phyloP scores from a whole-genome alignment of 2,797 vertebrate species.

The Lophius americanus region DNA sequence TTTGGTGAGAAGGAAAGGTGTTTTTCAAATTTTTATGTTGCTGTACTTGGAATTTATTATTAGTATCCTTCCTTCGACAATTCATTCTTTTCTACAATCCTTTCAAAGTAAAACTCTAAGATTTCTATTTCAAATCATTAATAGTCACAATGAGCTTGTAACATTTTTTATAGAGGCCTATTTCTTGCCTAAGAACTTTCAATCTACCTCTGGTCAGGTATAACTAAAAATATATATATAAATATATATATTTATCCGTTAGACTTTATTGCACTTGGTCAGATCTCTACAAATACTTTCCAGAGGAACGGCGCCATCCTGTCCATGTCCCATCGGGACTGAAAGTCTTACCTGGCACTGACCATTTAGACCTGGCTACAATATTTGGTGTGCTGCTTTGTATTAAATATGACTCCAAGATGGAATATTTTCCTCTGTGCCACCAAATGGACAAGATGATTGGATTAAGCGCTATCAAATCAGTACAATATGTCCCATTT shows the following conservation, averaged over 20 bases:
- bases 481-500: constrained; percentile 36
- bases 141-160: constrained; percentile 24
- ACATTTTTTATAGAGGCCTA: constrained; percentile 27
- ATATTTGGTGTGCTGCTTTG: constrained; percentile 39
- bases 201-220: constrained; percentile 39
- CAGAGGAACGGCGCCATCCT: constrained; percentile 43
- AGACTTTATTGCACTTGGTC: constrained; percentile 47
- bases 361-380: constrained; percentile 42
- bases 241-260: constrained; percentile 54
- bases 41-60: constrained; percentile 9
- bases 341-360: constrained; percentile 59
- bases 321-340: constrained; percentile 36
- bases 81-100: constrained; percentile 14
- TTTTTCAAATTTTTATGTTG: constrained; percentile 9
- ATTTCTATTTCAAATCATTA: constrained; percentile 19
- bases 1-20: constrained; percentile 4
- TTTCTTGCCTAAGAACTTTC: constrained; percentile 37
- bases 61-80: constrained; percentile 17
- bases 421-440: constrained; percentile 38
- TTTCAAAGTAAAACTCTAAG: constrained; percentile 8
- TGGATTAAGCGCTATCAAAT: constrained; percentile 33
- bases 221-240: constrained; percentile 26
- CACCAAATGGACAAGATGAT: constrained; percentile 31
- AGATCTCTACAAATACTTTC: constrained; percentile 53
- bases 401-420: constrained; percentile 53